phyloP scores from a whole-genome alignment of 37 sponge, comb jelly and placozoan species.

The Ianthella basta region DNA sequence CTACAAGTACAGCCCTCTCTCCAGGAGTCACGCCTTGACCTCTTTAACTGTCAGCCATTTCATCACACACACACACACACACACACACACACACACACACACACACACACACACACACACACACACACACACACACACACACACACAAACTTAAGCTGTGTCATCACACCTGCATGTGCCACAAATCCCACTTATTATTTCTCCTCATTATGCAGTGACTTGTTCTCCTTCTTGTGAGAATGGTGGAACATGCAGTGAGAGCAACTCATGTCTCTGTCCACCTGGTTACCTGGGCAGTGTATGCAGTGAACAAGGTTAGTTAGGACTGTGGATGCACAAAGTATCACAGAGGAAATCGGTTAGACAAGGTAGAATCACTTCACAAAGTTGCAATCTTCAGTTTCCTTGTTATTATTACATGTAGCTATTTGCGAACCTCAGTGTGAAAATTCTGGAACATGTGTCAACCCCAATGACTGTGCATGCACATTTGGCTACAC shows the following conservation, averaged over 20 bases:
- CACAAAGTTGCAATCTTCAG: not conserved
- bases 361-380: not conserved
- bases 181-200: too few species aligned
- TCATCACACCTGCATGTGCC: too few species aligned
- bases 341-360: too few species aligned
- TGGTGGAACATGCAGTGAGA: constrained; percentile 17
- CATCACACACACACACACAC: too few species aligned
- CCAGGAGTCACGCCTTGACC: too few species aligned
- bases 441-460: constrained; percentile 3
- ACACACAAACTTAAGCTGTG: too few species aligned
- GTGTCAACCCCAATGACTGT: not conserved
- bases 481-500: constrained; percentile 16
- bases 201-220: not conserved
- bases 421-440: not conserved
- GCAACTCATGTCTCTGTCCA: constrained; percentile 3
- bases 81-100: too few species aligned
- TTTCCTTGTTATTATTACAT: not conserved
- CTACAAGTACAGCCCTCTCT: too few species aligned
- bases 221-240: constrained; percentile 27
- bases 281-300: constrained; percentile 13
- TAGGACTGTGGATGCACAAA: not conserved
- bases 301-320: constrained; percentile 2
- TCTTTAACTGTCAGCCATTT: too few species aligned
- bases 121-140: too few species aligned
- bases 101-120: too few species aligned